Base-by-base conservation (phyloP, 2,113 vertebrate species). In the Ellobius talpinus region DNA sequence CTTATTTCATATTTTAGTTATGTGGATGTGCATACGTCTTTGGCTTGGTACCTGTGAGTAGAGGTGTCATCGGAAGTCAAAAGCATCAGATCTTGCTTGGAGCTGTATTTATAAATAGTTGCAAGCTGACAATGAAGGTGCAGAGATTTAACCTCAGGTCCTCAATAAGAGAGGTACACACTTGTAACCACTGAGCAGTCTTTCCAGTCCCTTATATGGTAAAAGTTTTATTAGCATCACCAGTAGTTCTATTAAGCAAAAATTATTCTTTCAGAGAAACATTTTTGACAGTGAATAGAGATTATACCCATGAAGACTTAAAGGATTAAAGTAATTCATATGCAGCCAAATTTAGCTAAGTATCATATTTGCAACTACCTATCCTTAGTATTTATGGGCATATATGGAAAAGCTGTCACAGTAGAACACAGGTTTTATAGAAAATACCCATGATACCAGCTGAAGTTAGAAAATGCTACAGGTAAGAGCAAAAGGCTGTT, bases 211-310 rank as follows among this genome's bases (percentile, higher is more conserved):
- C 17, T 55, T 4, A 36, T 93, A 7, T 26, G 89, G 10, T 85
- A 13, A 16, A 90, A 84, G 50, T 90, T 74, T 78, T 50, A 81
- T 36, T 65, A 89, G 9, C n/a, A 31, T 78, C 58, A 72, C 7
- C 50, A 55, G 26, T 78, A 42, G 45, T 61, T 91, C 58, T 84
- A 74, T 79, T 74, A 94, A 81, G 31, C 11, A 96, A 8, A 94
- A 74, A 50, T 36, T 73, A 92, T 65, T 65, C 78, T 79, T 55
- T 87, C 58, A 92, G 13, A 81, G 73, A 68, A 65, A 2, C 4
- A 73, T 66, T 76, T 81, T 73, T 84, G 68, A 87, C 17, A 58
- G 7, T 90, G 47, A 93, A 66, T 16, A 4, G 12, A 52, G 42
- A 79, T 29, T 4, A 47, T 45, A 31, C 1, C 16, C 39, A 4